phyloP scores from a whole-genome alignment of 2,888 invertebrate species.

The Drosophila mettleri region DNA sequence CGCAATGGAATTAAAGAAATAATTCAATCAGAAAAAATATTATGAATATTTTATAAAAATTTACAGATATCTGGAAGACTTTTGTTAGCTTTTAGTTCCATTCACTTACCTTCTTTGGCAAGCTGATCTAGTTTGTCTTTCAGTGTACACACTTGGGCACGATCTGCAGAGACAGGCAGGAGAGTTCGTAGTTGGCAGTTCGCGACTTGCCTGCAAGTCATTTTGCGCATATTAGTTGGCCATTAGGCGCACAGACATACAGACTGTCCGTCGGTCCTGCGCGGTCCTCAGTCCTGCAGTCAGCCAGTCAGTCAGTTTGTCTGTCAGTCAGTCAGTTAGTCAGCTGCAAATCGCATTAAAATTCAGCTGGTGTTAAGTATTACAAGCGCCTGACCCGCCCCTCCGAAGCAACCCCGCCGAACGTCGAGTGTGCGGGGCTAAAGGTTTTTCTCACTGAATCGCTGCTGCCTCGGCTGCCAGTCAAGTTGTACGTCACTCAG shows the following conservation, averaged over 20 bases:
- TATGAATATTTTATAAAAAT: neutral
- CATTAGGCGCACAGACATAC: slow-evolving; percentile 64
- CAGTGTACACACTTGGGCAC: slow-evolving; percentile 42
- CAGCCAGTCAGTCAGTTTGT: slow-evolving; percentile 10
- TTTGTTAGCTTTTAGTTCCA: too few species aligned
- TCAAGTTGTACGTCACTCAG: slow-evolving; percentile 57
- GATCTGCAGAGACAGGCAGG: slow-evolving; percentile 35
- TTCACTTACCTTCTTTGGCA: neutral
- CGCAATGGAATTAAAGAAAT: too few species aligned
- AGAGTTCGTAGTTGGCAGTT: slow-evolving; percentile 46
- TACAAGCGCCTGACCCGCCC: slow-evolving; percentile 52
- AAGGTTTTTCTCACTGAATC: slow-evolving; percentile 71
- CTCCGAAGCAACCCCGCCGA: slow-evolving; percentile 8
- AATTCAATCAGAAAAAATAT: neutral
- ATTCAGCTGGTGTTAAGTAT: slow-evolving; percentile 78
- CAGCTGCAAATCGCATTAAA: slow-evolving; percentile 69
- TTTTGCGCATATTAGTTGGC: slow-evolving; percentile 76
- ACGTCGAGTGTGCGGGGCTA: slow-evolving; percentile 38
- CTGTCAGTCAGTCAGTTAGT: slow-evolving; percentile 20
- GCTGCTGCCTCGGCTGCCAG: slow-evolving; percentile 61
- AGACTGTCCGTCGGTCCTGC: slow-evolving; percentile 36
- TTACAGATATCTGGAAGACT: neutral
- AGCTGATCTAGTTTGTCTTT: neutral
- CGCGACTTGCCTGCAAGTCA: slow-evolving; percentile 74
- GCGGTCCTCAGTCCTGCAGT: slow-evolving; percentile 3